A percentile compares a stretch with the other conserved stretches of the same genome.
phyloP scores from a whole-genome alignment of 2,888 invertebrate species.

The Allacma fusca region DNA sequence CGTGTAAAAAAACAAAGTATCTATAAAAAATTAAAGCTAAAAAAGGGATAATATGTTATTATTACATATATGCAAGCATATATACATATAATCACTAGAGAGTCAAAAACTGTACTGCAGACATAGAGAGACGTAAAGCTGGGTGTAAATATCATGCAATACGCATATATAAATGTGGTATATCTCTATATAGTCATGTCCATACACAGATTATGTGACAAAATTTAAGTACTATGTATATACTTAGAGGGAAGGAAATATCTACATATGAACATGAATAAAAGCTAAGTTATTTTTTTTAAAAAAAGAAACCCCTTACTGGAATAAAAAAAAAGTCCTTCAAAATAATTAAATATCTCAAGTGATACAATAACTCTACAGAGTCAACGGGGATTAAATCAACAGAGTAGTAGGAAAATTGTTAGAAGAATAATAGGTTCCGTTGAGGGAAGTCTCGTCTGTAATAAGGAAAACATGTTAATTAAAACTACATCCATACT shows the following conservation, averaged over 20 bases:
- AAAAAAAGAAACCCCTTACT: neutral
- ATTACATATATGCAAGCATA: neutral
- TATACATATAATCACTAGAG: neutral
- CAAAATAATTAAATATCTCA: neutral
- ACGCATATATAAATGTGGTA: neutral
- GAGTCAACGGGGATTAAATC: neutral
- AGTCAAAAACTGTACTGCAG: constrained; percentile 3
- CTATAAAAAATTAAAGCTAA: neutral
- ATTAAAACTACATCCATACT: too few species aligned
- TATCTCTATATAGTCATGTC: neutral
- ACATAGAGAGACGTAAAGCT: neutral
- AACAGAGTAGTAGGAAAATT: too few species aligned
- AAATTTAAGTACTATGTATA: neutral
- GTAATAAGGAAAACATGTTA: too few species aligned
- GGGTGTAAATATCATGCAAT: neutral
- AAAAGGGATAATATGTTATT: neutral
- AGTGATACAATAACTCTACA: neutral
- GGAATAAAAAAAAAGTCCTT: neutral
- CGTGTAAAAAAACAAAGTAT: neutral
- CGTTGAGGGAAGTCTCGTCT: too few species aligned
- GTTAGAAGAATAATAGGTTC: too few species aligned
- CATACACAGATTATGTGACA: neutral
- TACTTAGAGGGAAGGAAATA: too few species aligned
- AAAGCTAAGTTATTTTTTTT: neutral
- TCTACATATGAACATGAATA: too few species aligned